Percentiles rank a stretch among this genome's conserved stretches.
Evolutionary conservation across 2,797 vertebrate species (phyloP).

Genomic region (Bradypus variegatus): DNA sequence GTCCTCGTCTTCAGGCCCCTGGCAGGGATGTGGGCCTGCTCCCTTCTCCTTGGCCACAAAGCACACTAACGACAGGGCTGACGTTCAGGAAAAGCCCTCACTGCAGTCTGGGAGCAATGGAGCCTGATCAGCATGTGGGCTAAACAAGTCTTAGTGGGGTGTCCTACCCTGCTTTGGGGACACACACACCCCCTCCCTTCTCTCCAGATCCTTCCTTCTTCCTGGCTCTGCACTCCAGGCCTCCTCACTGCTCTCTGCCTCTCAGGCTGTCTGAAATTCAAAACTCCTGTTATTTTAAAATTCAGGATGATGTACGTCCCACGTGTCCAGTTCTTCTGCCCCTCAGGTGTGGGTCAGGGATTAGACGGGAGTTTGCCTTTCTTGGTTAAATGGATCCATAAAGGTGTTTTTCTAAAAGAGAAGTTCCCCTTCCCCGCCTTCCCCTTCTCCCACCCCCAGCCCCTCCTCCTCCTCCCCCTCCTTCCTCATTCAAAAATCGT

Average conservation of each 20-base stretch:
- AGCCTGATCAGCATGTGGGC: accelerated
- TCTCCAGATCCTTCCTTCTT: not conserved
- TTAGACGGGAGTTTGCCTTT: not conserved
- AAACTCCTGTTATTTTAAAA: not conserved
- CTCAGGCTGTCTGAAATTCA: not conserved
- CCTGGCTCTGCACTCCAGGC: not conserved
- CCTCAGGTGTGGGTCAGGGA: not conserved
- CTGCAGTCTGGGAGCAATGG: not conserved
- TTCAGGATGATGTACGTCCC: not conserved
- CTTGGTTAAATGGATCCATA: not conserved
- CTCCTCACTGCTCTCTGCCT: not conserved
- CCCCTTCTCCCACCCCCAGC: too few relatives aligned
- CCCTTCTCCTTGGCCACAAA: not conserved
- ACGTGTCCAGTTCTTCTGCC: not conserved
- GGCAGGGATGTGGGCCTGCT: not conserved
- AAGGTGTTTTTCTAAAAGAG: not conserved
- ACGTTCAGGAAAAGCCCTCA: not conserved
- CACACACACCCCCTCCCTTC: too few relatives aligned
- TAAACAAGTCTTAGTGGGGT: not conserved
- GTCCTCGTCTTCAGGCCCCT: not conserved
- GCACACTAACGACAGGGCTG: not conserved
- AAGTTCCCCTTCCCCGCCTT: too few relatives aligned
- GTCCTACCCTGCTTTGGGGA: not conserved
- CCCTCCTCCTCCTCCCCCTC: not conserved
- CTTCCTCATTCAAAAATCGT: not conserved